phyloP scores from a whole-genome alignment of 2,888 invertebrate genomes.

The Ormia ochracea region DNA sequence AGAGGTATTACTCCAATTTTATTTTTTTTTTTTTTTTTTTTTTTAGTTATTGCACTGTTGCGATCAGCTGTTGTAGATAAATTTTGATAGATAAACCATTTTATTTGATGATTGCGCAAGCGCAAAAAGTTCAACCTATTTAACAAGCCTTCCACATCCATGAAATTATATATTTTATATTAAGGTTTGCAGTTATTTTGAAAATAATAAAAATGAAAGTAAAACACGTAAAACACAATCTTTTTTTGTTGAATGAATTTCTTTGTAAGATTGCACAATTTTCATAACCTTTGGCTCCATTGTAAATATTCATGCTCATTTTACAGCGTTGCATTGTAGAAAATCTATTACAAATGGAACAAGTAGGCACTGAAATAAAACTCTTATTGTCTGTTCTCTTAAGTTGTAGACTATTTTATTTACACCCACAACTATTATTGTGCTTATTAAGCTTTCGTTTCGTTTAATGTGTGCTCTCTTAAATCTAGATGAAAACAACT shows the following conservation, averaged over 20 bases:
- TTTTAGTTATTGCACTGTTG: no score
- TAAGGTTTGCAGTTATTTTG: no score
- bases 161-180: no score
- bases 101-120: no score
- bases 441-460: conserved; percentile 31
- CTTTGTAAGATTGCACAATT: background rate
- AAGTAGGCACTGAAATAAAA: conserved; percentile 6
- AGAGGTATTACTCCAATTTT: no score
- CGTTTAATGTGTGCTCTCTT: conserved; percentile 48
- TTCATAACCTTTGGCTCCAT: background rate
- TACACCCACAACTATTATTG: conserved; percentile 50
- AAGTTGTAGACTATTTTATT: conserved; percentile 57
- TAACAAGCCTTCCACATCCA: no score
- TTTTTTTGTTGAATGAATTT: background rate
- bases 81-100: no score
- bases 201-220: no score
- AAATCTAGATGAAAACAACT: background rate
- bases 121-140: no score
- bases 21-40: no score
- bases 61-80: no score
- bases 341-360: no score
- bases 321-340: background rate
- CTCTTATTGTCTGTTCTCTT: conserved; percentile 29
- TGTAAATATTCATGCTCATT: conserved; percentile 17
- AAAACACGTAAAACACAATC: background rate